phyloP scores from a whole-genome alignment of 2,888 invertebrate genomes.

The Caenorhabditis sp. region DNA sequence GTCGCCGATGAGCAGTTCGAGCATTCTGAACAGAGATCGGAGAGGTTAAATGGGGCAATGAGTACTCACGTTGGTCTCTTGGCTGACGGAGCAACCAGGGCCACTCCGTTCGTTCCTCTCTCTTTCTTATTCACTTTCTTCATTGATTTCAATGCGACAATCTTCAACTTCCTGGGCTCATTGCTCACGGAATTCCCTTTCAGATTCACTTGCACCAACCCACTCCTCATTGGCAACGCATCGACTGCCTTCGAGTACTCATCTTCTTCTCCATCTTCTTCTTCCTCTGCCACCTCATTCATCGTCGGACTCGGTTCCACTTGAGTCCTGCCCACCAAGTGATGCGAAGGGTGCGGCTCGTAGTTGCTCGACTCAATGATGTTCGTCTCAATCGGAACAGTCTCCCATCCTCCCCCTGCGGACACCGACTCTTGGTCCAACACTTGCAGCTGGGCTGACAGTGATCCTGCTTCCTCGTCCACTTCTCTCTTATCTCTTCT shows the following conservation, averaged over 20 bases:
- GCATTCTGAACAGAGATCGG: constrained; percentile 22
- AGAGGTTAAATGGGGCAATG: no score
- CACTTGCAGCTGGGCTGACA: not conserved
- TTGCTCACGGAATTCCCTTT: not conserved
- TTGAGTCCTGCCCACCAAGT: constrained; percentile 25
- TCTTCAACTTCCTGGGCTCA: not conserved
- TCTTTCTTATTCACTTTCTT: constrained; percentile 36
- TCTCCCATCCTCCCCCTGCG: constrained; percentile 18
- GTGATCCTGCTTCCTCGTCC: no score
- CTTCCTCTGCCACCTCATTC: constrained; percentile 12
- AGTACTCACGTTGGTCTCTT: constrained; percentile 39
- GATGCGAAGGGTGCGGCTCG: constrained; percentile 30
- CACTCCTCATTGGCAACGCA: not conserved
- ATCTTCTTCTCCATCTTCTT: constrained; percentile 6
- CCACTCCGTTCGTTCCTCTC: constrained; percentile 27
- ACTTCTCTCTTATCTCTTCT: constrained; percentile 1
- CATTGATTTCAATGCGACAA: constrained; percentile 13
- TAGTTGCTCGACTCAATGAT: constrained; percentile 23
- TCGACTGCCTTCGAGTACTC: constrained; percentile 1
- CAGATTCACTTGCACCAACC: constrained; percentile 1
- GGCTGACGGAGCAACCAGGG: constrained; percentile 11
- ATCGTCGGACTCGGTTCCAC: constrained; percentile 40
- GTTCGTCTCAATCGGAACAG: constrained; percentile 18
- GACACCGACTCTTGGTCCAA: not conserved
- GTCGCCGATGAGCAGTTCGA: constrained; percentile 37